These are phyloP conservation scores for Tiaroga cobitis DNA, from an alignment of 2,797 vertebrate genomes.

Conservation along the genomic window DNA sequence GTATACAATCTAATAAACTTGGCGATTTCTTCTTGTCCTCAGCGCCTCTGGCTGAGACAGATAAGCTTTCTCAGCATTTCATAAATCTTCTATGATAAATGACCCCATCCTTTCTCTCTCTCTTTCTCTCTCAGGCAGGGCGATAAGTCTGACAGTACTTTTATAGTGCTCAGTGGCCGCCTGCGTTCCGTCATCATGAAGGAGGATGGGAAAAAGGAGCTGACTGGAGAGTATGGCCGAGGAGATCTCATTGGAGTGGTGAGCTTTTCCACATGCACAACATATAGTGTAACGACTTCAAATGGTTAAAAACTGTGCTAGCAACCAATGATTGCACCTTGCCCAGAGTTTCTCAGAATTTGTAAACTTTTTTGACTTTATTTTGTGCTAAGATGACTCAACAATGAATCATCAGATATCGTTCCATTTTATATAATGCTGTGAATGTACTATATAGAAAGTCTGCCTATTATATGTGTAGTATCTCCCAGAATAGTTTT, in stretches of 20 bases:
- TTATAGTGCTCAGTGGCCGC: slow-evolving; percentile 92
- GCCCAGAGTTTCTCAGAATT: not conserved
- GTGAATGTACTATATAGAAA: not conserved
- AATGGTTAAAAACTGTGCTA: not conserved
- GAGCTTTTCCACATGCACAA: slow-evolving; percentile 63
- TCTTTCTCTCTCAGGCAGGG: slow-evolving; percentile 80
- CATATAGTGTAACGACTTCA: not conserved
- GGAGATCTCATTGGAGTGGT: slow-evolving; percentile 96
- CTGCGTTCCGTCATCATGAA: slow-evolving; percentile 91
- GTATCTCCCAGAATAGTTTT: slow-evolving; percentile 12
- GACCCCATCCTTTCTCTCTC: slow-evolving; percentile 2
- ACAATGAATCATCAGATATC: slow-evolving; percentile 6
- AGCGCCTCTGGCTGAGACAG: slow-evolving; percentile 32
- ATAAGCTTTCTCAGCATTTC: slow-evolving; percentile 33
- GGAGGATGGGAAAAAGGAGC: slow-evolving; percentile 93
- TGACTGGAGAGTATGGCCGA: slow-evolving; percentile 91
- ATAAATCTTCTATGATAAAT: slow-evolving; percentile 38
- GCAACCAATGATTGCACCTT: not conserved
- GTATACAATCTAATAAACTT: slow-evolving; percentile 78
- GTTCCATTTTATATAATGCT: slow-evolving; percentile 1
- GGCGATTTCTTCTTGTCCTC: slow-evolving; percentile 58
- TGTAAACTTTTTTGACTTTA: not conserved
- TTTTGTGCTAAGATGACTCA: not conserved
- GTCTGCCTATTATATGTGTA: not conserved
- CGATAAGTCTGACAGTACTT: slow-evolving; percentile 93